Percentiles rank a stretch among this genome's conserved stretches.
These are phyloP conservation scores for Apotomis turbidana DNA, from an alignment of 2,888 invertebrate genomes.

Conservation along the genomic window DNA sequence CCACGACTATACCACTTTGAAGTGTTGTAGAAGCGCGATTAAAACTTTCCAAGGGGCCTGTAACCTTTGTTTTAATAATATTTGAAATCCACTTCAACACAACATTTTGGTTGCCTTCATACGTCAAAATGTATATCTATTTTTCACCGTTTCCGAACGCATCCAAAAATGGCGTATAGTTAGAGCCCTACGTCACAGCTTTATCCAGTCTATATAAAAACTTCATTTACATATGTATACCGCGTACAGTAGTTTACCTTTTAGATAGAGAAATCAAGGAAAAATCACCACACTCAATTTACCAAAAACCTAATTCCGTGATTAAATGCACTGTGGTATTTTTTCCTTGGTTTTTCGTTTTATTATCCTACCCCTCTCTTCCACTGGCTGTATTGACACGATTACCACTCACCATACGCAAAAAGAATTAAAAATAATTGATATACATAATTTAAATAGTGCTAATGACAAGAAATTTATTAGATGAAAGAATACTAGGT, in stretches of 20 bases:
- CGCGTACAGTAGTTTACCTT: constrained; percentile 29
- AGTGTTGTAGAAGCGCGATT: too few relatives aligned
- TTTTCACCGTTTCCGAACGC: not conserved
- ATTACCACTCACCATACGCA: constrained; percentile 30
- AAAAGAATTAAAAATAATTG: constrained; percentile 33
- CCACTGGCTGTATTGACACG: constrained; percentile 31
- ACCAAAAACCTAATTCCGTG: not conserved
- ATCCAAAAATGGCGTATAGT: constrained; percentile 27
- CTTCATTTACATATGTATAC: constrained; percentile 44
- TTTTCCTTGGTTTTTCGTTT: not conserved
- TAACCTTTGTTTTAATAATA: not conserved
- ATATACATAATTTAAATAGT: constrained; percentile 39
- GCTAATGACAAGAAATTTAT: constrained; percentile 39
- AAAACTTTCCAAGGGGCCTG: too few relatives aligned
- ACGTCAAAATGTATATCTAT: constrained; percentile 9
- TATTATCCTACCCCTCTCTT: constrained; percentile 40
- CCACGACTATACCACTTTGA: too few relatives aligned
- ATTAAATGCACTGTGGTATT: constrained; percentile 13
- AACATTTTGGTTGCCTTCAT: constrained; percentile 16
- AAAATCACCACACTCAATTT: constrained; percentile 13
- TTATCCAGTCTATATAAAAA: constrained; percentile 58
- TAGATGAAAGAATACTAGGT: constrained; percentile 37
- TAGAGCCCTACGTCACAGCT: constrained; percentile 51
- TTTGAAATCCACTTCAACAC: constrained; percentile 15
- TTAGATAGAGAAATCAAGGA: constrained; percentile 19